These are phyloP conservation scores for Cynaeus angustus DNA, from an alignment of 2,888 invertebrate genomes.

Conservation along the genomic window DNA sequence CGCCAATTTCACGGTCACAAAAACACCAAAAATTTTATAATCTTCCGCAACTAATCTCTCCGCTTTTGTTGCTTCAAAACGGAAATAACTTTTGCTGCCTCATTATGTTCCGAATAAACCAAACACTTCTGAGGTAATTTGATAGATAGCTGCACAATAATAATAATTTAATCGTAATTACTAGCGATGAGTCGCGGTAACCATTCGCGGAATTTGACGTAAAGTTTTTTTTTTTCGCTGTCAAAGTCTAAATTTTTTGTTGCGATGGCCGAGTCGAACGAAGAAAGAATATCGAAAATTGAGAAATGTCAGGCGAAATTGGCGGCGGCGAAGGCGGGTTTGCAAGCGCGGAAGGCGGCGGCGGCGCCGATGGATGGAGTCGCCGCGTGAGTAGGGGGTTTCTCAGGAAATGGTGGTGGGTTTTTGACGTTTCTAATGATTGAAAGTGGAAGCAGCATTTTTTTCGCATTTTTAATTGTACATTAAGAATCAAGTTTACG, in stretches of 20 bases:
- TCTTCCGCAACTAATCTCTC: constrained; percentile 11
- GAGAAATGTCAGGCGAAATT: constrained; percentile 45
- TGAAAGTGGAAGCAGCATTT: too few relatives aligned
- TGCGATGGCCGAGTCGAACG: constrained; percentile 22
- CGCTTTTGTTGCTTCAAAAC: constrained; percentile 20
- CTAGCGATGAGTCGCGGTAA: constrained; percentile 5
- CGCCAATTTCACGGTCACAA: constrained; percentile 10
- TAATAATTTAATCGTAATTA: constrained; percentile 9
- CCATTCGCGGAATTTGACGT: background rate
- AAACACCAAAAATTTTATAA: constrained; percentile 9
- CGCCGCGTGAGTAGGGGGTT: constrained; percentile 1
- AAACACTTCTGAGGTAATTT: background rate
- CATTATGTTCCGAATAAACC: background rate
- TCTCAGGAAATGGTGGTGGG: too few relatives aligned
- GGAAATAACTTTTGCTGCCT: constrained; percentile 5
- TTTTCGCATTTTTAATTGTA: too few relatives aligned
- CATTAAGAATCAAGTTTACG: too few relatives aligned
- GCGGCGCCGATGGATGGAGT: background rate
- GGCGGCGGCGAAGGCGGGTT: constrained; percentile 37
- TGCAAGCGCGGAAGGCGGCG: constrained; percentile 31
- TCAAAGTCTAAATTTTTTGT: constrained; percentile 6
- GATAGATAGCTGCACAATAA: background rate
- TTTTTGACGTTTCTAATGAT: too few relatives aligned
- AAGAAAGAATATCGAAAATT: constrained; percentile 43
- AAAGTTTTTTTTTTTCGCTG: background rate